These are phyloP conservation scores for Ploceus nigricollis DNA, from an alignment of 2,113 vertebrate genomes.

Conservation along the genomic window DNA sequence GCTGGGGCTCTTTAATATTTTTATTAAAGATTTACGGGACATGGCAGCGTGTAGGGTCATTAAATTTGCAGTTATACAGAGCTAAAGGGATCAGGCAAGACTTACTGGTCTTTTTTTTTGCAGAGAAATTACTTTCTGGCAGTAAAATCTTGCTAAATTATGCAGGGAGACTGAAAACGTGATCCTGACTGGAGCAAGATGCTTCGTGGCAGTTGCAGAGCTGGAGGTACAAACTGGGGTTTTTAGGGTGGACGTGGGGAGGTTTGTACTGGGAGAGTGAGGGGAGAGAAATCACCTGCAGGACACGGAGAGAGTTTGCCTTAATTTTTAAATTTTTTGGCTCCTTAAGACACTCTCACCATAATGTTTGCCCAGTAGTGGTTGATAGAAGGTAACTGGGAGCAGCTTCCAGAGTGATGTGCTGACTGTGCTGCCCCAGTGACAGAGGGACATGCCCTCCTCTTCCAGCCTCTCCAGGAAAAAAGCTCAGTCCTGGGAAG, in stretches of 20 bases:
- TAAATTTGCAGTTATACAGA: constrained; percentile 10
- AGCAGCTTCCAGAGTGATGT: background rate
- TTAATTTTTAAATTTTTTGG: background rate
- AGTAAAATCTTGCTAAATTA: background rate
- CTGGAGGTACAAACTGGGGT: background rate
- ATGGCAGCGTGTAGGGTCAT: background rate
- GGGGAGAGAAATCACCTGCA: background rate
- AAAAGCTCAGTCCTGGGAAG: background rate
- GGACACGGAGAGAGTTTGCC: background rate
- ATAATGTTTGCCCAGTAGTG: background rate
- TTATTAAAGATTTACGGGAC: background rate
- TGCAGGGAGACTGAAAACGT: background rate
- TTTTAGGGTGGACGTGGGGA: background rate
- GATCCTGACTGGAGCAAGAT: background rate
- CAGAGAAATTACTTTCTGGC: background rate
- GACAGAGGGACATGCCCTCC: background rate
- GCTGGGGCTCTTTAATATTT: background rate
- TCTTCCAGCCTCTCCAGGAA: background rate
- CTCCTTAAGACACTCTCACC: background rate
- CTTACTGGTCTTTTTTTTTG: background rate
- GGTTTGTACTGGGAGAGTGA: background rate
- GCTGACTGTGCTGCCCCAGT: background rate
- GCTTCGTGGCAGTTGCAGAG: background rate
- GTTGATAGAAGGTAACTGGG: background rate
- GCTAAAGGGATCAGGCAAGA: background rate